Evolutionary conservation across 2,113 vertebrate species (phyloP).

Genomic region (Rhineura floridana): DNA sequence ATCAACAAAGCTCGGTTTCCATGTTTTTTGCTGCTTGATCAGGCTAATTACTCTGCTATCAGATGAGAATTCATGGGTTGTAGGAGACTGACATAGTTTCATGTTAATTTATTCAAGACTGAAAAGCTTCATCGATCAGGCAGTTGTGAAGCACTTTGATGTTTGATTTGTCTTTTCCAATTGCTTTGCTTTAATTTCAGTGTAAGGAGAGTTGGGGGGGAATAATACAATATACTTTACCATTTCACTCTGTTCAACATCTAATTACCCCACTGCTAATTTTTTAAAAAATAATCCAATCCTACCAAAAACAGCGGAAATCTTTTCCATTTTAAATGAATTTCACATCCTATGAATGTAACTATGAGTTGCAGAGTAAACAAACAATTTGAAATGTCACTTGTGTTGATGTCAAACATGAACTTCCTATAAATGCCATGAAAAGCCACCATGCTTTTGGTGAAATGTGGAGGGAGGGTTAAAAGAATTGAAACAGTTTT

Average conservation of each 20-base stretch:
- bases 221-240: background rate
- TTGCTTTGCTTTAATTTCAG: constrained; percentile 52
- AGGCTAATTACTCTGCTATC: constrained; percentile 50
- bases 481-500: background rate
- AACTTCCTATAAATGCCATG: background rate
- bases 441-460: too few species aligned
- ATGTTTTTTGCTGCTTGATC: constrained; percentile 6
- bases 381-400: background rate
- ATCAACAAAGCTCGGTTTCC: constrained; percentile 2
- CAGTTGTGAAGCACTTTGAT: constrained; percentile 26
- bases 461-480: too few species aligned
- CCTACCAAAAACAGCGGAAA: background rate
- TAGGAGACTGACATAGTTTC: constrained; percentile 35
- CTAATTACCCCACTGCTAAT: background rate
- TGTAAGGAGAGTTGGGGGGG: constrained; percentile 7
- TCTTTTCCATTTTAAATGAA: background rate
- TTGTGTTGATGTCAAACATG: background rate
- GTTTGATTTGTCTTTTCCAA: constrained; percentile 5
- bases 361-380: background rate
- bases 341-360: background rate
- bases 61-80: constrained; percentile 41
- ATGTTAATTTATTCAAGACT: constrained; percentile 53
- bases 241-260: background rate
- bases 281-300: background rate
- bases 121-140: constrained; percentile 51